Evolutionary conservation across 2,113 vertebrate genomes (phyloP).

Genomic region (Hippocampus guttulatus): DNA sequence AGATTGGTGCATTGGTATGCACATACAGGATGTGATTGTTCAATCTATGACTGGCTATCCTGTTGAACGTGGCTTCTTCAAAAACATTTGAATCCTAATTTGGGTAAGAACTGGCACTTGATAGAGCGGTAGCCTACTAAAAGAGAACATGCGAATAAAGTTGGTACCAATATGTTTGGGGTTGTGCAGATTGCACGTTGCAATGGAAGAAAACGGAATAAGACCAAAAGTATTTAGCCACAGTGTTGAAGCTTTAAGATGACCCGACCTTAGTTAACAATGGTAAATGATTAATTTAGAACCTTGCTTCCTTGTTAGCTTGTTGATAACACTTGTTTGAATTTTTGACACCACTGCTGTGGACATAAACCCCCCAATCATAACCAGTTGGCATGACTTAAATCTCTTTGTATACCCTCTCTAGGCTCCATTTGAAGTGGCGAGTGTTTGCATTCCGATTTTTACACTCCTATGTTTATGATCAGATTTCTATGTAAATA

Average conservation of each 20-base stretch:
- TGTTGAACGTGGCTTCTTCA: neutral
- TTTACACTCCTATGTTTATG: neutral
- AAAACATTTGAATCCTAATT: conserved; percentile 55
- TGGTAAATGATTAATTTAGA: conserved; percentile 22
- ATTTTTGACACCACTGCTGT: neutral
- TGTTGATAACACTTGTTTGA: conserved; percentile 4
- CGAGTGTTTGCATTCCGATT: neutral
- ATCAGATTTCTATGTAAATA: neutral
- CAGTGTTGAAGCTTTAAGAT: neutral
- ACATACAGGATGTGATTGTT: neutral
- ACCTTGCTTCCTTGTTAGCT: neutral
- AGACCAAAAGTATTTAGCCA: neutral
- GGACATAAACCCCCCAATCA: conserved; percentile 3
- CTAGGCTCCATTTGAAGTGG: neutral
- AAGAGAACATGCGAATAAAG: conserved; percentile 7
- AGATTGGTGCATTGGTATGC: neutral
- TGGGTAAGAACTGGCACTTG: conserved; percentile 29
- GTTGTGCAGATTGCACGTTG: conserved; percentile 14
- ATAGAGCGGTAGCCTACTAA: neutral
- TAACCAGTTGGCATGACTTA: neutral
- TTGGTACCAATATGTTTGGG: conserved; percentile 14
- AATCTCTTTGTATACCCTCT: neutral
- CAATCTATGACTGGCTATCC: neutral
- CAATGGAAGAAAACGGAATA: conserved; percentile 4
- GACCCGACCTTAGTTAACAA: neutral